Evolutionary conservation across 2,113 vertebrate species (phyloP).

Genomic region (Prinia subflava): DNA sequence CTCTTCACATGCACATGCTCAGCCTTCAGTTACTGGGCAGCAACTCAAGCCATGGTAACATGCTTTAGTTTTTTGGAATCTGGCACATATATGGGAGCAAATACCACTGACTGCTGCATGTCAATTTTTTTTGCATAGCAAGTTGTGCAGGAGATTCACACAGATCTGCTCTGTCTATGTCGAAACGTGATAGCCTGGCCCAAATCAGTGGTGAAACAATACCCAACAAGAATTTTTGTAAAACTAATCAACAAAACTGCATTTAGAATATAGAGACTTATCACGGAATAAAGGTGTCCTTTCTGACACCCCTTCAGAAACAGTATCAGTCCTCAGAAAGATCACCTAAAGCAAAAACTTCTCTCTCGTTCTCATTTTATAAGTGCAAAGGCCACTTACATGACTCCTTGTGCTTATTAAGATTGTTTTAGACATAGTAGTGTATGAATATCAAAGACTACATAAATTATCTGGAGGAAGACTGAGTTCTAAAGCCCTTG

Average conservation of each 20-base stretch:
- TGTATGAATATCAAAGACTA: neutral
- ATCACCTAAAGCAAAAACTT: neutral
- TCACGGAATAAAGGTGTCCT: neutral
- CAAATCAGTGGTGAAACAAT: neutral
- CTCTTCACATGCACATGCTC: neutral
- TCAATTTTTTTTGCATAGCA: neutral
- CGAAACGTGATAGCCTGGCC: neutral
- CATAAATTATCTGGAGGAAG: neutral
- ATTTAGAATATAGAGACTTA: neutral
- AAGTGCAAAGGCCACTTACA: neutral
- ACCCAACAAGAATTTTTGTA: neutral
- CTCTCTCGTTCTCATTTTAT: neutral
- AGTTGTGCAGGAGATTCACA: neutral
- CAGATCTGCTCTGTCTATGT: neutral
- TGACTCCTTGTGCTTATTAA: neutral
- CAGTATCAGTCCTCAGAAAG: neutral
- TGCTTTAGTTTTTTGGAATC: neutral
- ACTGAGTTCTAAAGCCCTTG: neutral
- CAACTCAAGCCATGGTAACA: neutral
- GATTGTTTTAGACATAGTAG: neutral
- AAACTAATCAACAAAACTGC: neutral
- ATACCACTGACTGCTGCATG: neutral
- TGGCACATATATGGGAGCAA: neutral
- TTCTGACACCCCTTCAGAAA: neutral
- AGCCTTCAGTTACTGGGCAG: neutral